Evolutionary conservation across 2,888 invertebrate genomes (phyloP), one percentile per base, ranked within the genome.

Genomic region (Acheta domesticus): DNA sequence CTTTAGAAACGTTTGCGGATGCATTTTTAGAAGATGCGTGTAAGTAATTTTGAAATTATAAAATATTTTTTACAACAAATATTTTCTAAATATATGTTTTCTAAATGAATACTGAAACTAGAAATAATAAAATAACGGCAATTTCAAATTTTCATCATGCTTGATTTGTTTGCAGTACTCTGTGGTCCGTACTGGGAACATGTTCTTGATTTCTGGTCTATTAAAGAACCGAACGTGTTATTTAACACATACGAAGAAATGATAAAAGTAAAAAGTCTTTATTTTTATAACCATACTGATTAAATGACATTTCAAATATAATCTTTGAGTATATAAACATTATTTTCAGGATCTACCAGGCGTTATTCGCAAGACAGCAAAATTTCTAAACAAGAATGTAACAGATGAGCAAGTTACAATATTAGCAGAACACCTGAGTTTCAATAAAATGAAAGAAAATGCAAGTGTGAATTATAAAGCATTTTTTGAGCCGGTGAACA

Each of bases 1-100:
- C 83, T 11, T 84, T 84, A 79, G 83, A 84, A 74, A 83, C 83
- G 23, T 85, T 85, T 81, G 82, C 84, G 81, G 83, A 85, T 36
- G 83, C 83, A 74, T 85, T 86, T 79, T 78, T 84, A 0, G 82
- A 84, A 73, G 84, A 84, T 78, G 82, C 82, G 80, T 74, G 84
- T 84, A 80, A 82, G 81, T 80, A n/a, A 8, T 36, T 36, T 36
- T 36, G 36, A 36, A 36, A 36, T 5, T 8, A 5, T 36, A 36
- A 36, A 36, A 8, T 36, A 36, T 0, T 5, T 36, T 36, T 36
- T 36, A 36, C 4, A 8, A 36, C 36, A 5, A 36, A 36, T 36
- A 36, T 8, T 0, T 8, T 36, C 36, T 36, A 36, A 36, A 36
- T 36, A 8, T 36, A 8, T 1, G 36, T 8, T 8, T n/a, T 36